phyloP scores from a whole-genome alignment of 1,140 invertebrate species.

The Hyles euphorbiae region DNA sequence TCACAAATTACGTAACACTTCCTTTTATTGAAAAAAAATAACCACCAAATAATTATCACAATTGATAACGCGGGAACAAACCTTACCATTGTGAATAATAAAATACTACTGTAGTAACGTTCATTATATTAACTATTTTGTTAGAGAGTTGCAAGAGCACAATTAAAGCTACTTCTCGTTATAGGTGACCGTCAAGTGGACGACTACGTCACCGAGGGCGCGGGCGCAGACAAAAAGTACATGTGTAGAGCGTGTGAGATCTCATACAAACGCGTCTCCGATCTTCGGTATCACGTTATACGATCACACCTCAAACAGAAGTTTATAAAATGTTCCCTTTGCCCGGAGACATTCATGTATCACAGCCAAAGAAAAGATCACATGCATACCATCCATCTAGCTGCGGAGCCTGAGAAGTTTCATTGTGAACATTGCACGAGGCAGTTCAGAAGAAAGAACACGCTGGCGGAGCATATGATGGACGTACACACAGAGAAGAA shows the following conservation, averaged over 20 bases:
- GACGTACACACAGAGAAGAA: slow-evolving; percentile 26
- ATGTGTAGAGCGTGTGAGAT: slow-evolving; percentile 22
- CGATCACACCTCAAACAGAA: slow-evolving; percentile 21
- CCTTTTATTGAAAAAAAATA: no score
- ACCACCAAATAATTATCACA: no score
- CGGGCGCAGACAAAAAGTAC: slow-evolving; percentile 9
- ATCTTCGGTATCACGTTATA: slow-evolving; percentile 22
- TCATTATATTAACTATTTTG: no score
- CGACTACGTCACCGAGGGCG: slow-evolving; percentile 14
- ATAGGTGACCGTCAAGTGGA: slow-evolving; percentile 12
- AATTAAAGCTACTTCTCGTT: not conserved
- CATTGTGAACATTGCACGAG: slow-evolving; percentile 15
- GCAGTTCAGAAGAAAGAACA: slow-evolving; percentile 43
- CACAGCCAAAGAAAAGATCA: slow-evolving; percentile 25
- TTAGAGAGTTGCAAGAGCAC: no score
- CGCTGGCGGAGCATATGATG: slow-evolving; percentile 26
- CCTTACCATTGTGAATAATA: no score
- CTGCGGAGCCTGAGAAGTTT: slow-evolving; percentile 12
- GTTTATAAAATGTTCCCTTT: slow-evolving; percentile 23
- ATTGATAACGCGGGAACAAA: no score
- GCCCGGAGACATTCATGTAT: slow-evolving; percentile 26
- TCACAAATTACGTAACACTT: no score
- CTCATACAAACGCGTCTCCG: slow-evolving; percentile 16
- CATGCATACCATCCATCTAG: slow-evolving; percentile 6
- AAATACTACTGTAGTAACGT: no score